phyloP scores from a whole-genome alignment of 2,888 invertebrate genomes.

The Scaptomyza reducta region DNA sequence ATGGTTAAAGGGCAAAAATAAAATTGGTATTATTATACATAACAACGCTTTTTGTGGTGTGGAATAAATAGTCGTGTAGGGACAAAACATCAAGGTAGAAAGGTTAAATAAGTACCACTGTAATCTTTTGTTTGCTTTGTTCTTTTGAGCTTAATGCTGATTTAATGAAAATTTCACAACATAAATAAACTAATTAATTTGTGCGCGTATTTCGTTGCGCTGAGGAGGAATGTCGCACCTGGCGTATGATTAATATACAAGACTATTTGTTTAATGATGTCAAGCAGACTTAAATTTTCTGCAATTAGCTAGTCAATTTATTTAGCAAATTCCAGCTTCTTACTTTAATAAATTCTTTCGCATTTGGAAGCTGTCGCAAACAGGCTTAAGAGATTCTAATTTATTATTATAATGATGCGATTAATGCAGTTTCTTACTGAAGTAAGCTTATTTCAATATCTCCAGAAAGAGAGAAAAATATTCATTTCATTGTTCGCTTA shows the following conservation, averaged over 20 bases:
- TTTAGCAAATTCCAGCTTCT: constrained; percentile 26
- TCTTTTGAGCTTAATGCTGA: constrained; percentile 41
- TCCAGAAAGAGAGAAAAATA: not conserved
- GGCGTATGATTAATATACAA: constrained; percentile 70
- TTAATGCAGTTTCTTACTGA: constrained; percentile 12
- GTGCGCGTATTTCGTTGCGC: constrained; percentile 29
- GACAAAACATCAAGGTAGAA: too few species aligned
- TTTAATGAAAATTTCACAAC: constrained; percentile 70
- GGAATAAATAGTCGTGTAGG: too few species aligned
- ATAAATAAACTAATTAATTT: constrained; percentile 73
- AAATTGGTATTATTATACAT: not conserved
- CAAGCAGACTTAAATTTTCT: constrained; percentile 11
- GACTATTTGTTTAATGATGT: constrained; percentile 39
- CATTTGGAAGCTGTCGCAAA: constrained; percentile 10
- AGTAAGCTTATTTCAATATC: not conserved
- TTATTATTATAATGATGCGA: constrained; percentile 29
- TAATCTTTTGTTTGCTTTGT: constrained; percentile 15
- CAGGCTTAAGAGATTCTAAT: constrained; percentile 22
- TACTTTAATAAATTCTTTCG: not conserved
- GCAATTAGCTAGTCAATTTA: constrained; percentile 40
- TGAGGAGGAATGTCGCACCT: constrained; percentile 47
- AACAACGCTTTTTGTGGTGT: too few species aligned
- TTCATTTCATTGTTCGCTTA: not conserved
- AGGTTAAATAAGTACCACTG: not conserved
- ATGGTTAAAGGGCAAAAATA: not conserved